These are phyloP conservation scores for Cromileptes altivelis DNA, from an alignment of 2,113 vertebrate species.

Conservation along the genomic window DNA sequence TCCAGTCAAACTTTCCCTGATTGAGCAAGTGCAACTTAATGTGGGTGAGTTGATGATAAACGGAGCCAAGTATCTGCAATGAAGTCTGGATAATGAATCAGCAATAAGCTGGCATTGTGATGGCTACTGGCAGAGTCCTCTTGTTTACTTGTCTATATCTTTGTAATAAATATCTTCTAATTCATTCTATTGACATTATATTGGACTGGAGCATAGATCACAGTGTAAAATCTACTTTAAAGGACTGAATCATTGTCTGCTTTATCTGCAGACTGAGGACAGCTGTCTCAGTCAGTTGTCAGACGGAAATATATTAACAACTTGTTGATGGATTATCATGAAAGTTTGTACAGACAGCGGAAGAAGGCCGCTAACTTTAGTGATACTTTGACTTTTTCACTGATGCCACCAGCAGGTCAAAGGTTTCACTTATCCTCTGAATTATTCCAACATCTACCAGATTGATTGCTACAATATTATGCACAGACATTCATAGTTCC, in stretches of 20 bases:
- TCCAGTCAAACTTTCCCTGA: background rate
- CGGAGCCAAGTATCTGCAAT: background rate
- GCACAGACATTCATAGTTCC: background rate
- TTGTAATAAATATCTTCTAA: background rate
- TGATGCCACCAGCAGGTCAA: no score
- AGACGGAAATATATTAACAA: background rate
- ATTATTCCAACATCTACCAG: background rate
- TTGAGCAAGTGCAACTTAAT: background rate
- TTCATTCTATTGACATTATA: background rate
- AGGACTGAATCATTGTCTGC: background rate
- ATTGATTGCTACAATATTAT: background rate
- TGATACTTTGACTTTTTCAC: background rate
- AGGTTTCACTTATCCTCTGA: background rate
- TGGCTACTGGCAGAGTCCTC: background rate
- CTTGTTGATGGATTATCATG: background rate
- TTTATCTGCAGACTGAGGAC: background rate
- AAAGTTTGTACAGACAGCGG: no score
- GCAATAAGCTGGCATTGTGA: background rate
- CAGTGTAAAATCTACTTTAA: background rate
- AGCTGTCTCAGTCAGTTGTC: background rate
- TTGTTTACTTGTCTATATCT: background rate
- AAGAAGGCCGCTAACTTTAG: background rate
- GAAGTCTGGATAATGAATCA: background rate
- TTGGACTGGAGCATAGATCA: background rate
- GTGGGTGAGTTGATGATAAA: background rate